These are phyloP conservation scores for Ranitomeya imitator DNA, from an alignment of 2,113 vertebrate species.

Conservation along the genomic window DNA sequence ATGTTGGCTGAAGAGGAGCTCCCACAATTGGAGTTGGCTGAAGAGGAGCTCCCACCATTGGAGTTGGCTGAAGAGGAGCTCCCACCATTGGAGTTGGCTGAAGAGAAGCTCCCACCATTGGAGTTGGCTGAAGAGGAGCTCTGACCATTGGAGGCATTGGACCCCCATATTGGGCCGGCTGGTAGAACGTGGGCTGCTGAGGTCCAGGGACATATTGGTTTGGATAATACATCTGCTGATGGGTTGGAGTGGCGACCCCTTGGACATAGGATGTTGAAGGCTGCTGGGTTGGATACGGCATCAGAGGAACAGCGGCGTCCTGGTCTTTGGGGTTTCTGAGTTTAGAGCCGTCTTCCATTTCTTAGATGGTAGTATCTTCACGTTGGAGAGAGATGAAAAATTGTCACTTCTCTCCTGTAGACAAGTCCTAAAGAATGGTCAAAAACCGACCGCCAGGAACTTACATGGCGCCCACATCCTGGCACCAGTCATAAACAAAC, in stretches of 20 bases:
- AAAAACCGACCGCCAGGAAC: neutral
- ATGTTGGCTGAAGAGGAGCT: neutral
- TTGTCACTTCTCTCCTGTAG: neutral
- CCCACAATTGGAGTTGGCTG: neutral
- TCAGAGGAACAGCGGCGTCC: neutral
- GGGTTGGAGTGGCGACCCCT: neutral
- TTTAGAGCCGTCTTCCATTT: neutral
- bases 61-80: no score
- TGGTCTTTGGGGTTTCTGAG: neutral
- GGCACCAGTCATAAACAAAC: no score
- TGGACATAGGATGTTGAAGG: neutral
- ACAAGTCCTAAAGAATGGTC: neutral
- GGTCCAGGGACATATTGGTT: neutral
- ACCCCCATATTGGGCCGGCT: neutral
- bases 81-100: neutral
- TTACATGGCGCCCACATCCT: neutral
- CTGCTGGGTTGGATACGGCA: neutral
- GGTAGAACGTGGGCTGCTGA: neutral
- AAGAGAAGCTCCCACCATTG: neutral
- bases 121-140: neutral
- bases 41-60: neutral
- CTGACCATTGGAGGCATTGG: neutral
- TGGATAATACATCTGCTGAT: neutral
- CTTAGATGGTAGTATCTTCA: neutral
- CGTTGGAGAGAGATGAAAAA: neutral